Base-by-base conservation (phyloP, 2,888 invertebrate species). In the Apamea monoglypha region DNA sequence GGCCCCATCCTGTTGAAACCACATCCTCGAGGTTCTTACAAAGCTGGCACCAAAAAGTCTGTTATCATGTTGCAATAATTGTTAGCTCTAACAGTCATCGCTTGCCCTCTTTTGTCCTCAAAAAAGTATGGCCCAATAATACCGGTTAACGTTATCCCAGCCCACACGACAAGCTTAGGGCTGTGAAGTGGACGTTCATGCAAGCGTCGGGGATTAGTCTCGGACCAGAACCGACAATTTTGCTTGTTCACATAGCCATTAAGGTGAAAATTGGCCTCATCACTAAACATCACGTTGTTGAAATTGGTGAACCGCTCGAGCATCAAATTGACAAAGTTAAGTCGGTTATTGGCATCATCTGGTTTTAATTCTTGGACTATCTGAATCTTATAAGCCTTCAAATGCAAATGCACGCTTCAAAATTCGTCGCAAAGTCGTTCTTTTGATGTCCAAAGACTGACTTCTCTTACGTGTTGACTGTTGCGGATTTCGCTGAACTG, bases 231-330 rank as follows among this genome's bases (percentile, higher is more conserved):
- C 73, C 79, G 81, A 79, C 64, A 80, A 85, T 81, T 86, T 77
- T 84, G 78, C 53, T 80, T 83, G 75, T 82, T 84, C 44, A 83
- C 82, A 82, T 84, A 80, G 50, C 81, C 80, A 64, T 87, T 85
- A 29, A 83, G 75, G 69, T 85, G 81, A 81, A 84, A 84, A 84
- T 84, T 79, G 1, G 83, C 85, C 74, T 82, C 59, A 72, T 72
- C 59, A 59, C 59, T 72, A 50, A 84, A 86, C 4, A 78, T 67
- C 61, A 85, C 68, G 77, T 80, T 86, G 70, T 74, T 73, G 32
- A 81, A 81, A 74, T 78, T 77, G 74, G 78, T 80, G 73, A 86
- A 84, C 67, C 81, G 74, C 29, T 82, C 72, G 61, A 86, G 71
- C 78, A 86, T 86, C 71, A 74, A 29, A 74, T 81, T 82, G 59